Percentiles rank a stretch among this genome's conserved stretches.
phyloP scores from a whole-genome alignment of 1,140 invertebrate species.

The Heterodera schachtii region DNA sequence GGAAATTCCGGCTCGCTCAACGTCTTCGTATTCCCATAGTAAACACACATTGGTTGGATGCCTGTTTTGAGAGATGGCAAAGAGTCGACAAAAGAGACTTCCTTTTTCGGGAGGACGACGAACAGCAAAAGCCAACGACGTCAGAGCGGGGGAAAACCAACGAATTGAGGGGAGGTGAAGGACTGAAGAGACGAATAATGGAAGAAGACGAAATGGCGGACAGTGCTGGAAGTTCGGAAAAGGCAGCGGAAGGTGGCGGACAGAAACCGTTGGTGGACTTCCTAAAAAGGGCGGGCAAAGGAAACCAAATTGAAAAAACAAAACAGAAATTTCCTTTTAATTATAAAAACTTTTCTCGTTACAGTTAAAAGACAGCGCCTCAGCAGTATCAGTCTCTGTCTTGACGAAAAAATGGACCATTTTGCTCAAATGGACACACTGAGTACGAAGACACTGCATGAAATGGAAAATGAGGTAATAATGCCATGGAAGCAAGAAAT shows the following conservation, averaged over 20 bases:
- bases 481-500: background rate
- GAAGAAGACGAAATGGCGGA: background rate
- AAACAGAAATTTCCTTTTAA: background rate
- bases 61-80: constrained; percentile 42
- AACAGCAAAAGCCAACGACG: background rate
- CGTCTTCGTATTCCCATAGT: constrained; percentile 34
- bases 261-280: background rate
- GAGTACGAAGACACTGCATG: constrained; percentile 14
- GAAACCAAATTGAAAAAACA: background rate
- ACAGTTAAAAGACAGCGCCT: constrained; percentile 8
- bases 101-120: constrained; percentile 36
- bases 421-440: constrained; percentile 35
- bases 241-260: constrained; percentile 7
- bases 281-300: background rate
- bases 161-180: background rate
- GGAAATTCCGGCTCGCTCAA: constrained; percentile 33
- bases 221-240: background rate
- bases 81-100: constrained; percentile 39
- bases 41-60: constrained; percentile 33
- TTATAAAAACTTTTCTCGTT: constrained; percentile 9
- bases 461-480: constrained; percentile 34
- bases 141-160: background rate
- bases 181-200: background rate
- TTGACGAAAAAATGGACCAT: constrained; percentile 26
- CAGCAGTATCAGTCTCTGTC: constrained; percentile 19